Conservation (phyloP, 2,888 invertebrate genomes). For the Rugalucina vietnamica region DNA sequence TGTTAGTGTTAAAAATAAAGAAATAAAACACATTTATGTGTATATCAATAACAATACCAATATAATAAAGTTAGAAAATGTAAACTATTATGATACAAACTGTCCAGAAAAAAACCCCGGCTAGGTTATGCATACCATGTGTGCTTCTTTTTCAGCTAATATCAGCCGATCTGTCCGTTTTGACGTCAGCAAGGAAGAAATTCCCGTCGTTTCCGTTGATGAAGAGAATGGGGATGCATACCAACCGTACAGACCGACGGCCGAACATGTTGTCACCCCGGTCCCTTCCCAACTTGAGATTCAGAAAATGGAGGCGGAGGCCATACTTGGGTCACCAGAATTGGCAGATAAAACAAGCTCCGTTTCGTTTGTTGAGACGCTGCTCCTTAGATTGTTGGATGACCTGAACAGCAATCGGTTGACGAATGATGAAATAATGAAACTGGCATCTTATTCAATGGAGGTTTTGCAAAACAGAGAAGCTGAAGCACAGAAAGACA, state of each 20-base stretch:
- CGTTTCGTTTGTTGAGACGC: constrained; percentile 59
- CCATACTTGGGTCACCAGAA: constrained; percentile 45
- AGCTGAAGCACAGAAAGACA: constrained; percentile 1
- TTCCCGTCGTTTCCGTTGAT: constrained; percentile 9
- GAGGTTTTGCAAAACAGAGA: constrained; percentile 56
- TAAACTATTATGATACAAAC: no score
- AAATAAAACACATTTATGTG: no score
- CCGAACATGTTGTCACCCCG: constrained; percentile 69
- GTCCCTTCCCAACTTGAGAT: constrained; percentile 62
- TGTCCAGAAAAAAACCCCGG: no score
- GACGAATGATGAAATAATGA: constrained; percentile 62
- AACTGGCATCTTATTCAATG: constrained; percentile 63
- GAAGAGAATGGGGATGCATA: neutral
- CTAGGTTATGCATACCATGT: no score
- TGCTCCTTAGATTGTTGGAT: constrained; percentile 66
- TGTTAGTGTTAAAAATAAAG: no score
- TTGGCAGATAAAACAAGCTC: constrained; percentile 34
- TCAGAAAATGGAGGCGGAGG: constrained; percentile 51
- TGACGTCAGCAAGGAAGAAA: constrained; percentile 54
- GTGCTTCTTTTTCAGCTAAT: constrained; percentile 41
- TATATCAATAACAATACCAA: no score
- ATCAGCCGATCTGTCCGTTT: constrained; percentile 63
- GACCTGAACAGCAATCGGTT: constrained; percentile 64
- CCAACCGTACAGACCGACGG: constrained; percentile 41
- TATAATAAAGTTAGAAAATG: no score